Conservation (phyloP, 2,888 invertebrate species). For the Trilocha varians region DNA sequence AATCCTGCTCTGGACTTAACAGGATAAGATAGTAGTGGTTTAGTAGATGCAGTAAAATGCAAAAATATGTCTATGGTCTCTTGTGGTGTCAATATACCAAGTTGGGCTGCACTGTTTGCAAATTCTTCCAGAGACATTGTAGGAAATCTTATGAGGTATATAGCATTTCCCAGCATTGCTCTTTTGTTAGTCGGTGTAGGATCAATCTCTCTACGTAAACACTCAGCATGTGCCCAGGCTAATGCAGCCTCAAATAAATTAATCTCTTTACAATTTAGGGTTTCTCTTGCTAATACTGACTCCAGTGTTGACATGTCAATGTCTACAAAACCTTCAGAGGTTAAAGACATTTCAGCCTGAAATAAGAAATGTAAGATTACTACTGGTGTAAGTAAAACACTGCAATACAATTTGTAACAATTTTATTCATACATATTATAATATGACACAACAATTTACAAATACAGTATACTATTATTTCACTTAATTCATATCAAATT, state of each 20-base stretch:
- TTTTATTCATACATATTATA: slow-evolving; percentile 50
- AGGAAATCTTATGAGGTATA: slow-evolving; percentile 92
- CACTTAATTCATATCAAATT: slow-evolving; percentile 32
- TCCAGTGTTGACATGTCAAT: slow-evolving; percentile 95
- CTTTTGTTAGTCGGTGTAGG: slow-evolving; percentile 85
- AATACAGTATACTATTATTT: slow-evolving; percentile 29
- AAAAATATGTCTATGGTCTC: slow-evolving; percentile 97
- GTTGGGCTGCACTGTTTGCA: slow-evolving; percentile 95
- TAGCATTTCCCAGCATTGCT: slow-evolving; percentile 81
- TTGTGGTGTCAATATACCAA: slow-evolving; percentile 90
- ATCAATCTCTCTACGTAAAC: slow-evolving; percentile 86
- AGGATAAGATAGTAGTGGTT: slow-evolving; percentile 88
- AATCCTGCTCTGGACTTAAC: slow-evolving; percentile 88
- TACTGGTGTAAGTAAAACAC: slow-evolving; percentile 51
- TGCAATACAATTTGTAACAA: slow-evolving; percentile 71
- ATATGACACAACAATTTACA: slow-evolving; percentile 36
- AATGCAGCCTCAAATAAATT: slow-evolving; percentile 92
- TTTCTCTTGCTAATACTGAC: slow-evolving; percentile 92
- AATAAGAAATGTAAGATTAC: slow-evolving; percentile 36
- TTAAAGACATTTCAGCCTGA: slow-evolving; percentile 95
- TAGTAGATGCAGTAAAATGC: slow-evolving; percentile 91
- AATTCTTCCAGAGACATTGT: slow-evolving; percentile 93
- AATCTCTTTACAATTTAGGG: slow-evolving; percentile 95
- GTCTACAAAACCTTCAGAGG: slow-evolving; percentile 96
- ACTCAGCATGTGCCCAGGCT: slow-evolving; percentile 95